Percentiles rank a stretch among this genome's conserved stretches.
Evolutionary conservation across 2,113 vertebrate genomes (phyloP).

Genomic region (Lophius piscatorius): DNA sequence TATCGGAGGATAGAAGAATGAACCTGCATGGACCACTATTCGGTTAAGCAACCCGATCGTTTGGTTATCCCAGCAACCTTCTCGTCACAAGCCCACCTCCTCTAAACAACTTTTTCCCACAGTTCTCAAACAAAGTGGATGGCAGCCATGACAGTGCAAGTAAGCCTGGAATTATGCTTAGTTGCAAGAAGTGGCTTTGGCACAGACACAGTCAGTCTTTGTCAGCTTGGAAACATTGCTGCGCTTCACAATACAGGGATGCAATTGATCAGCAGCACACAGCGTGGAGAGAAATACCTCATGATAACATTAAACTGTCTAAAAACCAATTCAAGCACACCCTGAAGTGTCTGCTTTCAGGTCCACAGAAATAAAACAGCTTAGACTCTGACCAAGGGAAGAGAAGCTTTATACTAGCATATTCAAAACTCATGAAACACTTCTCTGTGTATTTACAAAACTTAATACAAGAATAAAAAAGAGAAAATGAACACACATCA

Average conservation of each 20-base stretch:
- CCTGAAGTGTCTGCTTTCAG: neutral
- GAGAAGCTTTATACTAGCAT: constrained; percentile 82
- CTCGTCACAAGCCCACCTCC: neutral
- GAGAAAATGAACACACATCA: constrained; percentile 76
- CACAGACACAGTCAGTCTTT: constrained; percentile 1
- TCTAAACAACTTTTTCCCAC: neutral
- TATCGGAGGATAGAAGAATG: neutral
- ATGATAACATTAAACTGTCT: neutral
- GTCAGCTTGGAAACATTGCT: constrained; percentile 2
- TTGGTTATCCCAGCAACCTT: neutral
- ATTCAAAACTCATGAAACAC: constrained; percentile 79
- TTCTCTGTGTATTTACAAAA: constrained; percentile 82
- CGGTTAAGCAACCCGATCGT: neutral
- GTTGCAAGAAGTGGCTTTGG: neutral
- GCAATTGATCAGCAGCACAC: neutral
- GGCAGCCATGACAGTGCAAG: neutral
- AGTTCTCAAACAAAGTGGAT: neutral
- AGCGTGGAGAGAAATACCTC: neutral
- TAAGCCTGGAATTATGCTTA: neutral
- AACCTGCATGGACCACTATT: neutral
- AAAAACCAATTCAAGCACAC: neutral
- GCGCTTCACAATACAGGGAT: neutral
- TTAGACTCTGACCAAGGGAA: constrained; percentile 61
- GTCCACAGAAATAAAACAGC: constrained; percentile 3
- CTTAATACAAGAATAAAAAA: constrained; percentile 80